These are phyloP conservation scores for Loxodonta africana DNA, from an alignment of 2,113 vertebrate species.

Conservation along the genomic window DNA sequence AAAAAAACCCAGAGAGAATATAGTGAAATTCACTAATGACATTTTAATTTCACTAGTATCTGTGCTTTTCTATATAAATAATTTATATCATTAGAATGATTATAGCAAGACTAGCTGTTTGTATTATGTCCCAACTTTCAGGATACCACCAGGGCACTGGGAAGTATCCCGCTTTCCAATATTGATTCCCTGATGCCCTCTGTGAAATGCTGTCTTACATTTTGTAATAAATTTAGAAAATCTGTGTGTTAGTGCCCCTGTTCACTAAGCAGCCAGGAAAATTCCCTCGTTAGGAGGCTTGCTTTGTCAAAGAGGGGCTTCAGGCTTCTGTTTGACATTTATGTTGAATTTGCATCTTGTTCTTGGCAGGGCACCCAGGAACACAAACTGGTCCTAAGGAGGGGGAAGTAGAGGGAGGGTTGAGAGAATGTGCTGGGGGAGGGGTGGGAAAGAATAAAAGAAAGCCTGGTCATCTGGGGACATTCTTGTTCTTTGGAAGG, in stretches of 20 bases:
- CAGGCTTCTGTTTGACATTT: not conserved
- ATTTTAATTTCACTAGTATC: conserved; percentile 54
- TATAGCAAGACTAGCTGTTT: conserved; percentile 4
- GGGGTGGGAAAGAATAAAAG: too few relatives aligned
- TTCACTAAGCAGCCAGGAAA: not conserved
- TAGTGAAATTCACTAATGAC: conserved; percentile 23
- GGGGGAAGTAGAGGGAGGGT: not conserved
- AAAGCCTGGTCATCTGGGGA: not conserved
- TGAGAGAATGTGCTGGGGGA: not conserved
- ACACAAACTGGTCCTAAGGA: not conserved
- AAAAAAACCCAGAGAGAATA: not conserved
- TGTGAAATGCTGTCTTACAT: not conserved
- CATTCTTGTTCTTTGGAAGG: not conserved
- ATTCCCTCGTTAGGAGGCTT: not conserved
- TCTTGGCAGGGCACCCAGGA: not conserved
- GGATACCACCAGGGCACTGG: not conserved
- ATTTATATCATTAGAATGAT: not conserved
- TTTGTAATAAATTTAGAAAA: conserved; percentile 38
- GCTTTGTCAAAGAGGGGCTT: not conserved
- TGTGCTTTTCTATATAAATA: conserved; percentile 42
- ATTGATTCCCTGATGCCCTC: not conserved
- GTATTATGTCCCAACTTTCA: not conserved
- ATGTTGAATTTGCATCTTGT: conserved; percentile 12
- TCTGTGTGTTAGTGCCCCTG: not conserved
- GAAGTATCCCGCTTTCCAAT: not conserved